Evolutionary conservation across 2,797 vertebrate species (phyloP), one percentile per base, ranked within the genome.

Genomic region (Hozukius guyotensis): DNA sequence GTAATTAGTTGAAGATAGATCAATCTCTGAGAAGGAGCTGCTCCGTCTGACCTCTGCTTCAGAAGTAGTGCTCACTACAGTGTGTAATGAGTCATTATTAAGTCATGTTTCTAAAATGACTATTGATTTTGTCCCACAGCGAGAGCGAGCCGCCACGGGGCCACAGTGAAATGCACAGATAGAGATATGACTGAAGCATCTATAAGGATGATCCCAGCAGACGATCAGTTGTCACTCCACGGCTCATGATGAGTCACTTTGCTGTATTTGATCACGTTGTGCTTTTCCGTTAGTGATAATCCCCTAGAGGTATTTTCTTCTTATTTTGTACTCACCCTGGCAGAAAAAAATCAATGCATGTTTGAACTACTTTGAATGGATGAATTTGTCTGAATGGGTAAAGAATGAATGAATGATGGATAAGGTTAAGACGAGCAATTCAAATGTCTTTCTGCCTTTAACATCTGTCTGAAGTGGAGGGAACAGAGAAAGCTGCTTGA

Each of bases 81-180:
- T 89, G 72, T 80, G 72, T 86, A 86, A 88, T 86, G 81, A 85
- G 69, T 90, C 88, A 91, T 93, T 89, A 92, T 88, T 87, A 86
- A 89, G 87, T 88, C 85, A 85, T 88, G 88, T 90, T 88, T 85
- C 80, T 80, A 69, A 91, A 89, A 92, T 87, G 75, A 86, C 74
- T 91, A 93, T 93, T 88, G 90, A 92, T 92, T 92, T 77, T 86
- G 53, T 82, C 73, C 82, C 67, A n/a, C 49, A 72, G 78, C 13
- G 13, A 49, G 10, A 65, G 10, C 9, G 5, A 59, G 63, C 25
- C 25, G 5, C 81, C 59, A 38, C 2, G 16, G 60, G 56, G 69
- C 75, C 52, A 63, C 16, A 10, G 77, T 56, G 66, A 84, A 52
- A 87, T 27, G 52, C 78, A 69, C 61, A 75, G 69, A 76, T 27